Conservation (phyloP, 2,888 invertebrate genomes). For the Pelosia muscerda region DNA sequence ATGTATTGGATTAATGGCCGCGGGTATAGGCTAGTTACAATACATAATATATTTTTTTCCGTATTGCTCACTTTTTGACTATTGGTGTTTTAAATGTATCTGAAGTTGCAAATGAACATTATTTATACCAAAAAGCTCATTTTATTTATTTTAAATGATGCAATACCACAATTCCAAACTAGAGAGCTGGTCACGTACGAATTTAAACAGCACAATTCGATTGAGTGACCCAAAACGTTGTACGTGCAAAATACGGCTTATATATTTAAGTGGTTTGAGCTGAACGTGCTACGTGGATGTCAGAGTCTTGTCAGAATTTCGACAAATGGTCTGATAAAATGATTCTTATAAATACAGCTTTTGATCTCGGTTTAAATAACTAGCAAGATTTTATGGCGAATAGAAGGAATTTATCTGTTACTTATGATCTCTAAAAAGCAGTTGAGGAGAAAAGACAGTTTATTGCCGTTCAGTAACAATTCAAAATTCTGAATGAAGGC, state of each 20-base stretch:
- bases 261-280: slow-evolving; percentile 35
- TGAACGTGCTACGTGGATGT: slow-evolving; percentile 32
- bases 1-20: too few relatives aligned
- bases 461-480: too few relatives aligned
- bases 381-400: neutral
- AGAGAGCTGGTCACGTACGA: slow-evolving; percentile 32
- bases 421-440: neutral
- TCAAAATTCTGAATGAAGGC: too few relatives aligned
- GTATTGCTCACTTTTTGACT: too few relatives aligned
- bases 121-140: neutral
- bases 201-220: slow-evolving; percentile 13
- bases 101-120: neutral
- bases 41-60: too few relatives aligned
- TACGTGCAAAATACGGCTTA: slow-evolving; percentile 39
- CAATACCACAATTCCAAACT: neutral
- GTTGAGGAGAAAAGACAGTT: neutral
- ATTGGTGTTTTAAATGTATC: too few relatives aligned
- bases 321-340: neutral
- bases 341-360: neutral
- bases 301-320: slow-evolving; percentile 19
- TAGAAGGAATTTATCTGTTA: neutral
- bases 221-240: neutral
- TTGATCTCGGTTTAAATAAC: neutral
- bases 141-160: neutral
- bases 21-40: too few relatives aligned